Evolutionary conservation across 2,888 invertebrate genomes (phyloP).

Genomic region (Diarsia rubi): DNA sequence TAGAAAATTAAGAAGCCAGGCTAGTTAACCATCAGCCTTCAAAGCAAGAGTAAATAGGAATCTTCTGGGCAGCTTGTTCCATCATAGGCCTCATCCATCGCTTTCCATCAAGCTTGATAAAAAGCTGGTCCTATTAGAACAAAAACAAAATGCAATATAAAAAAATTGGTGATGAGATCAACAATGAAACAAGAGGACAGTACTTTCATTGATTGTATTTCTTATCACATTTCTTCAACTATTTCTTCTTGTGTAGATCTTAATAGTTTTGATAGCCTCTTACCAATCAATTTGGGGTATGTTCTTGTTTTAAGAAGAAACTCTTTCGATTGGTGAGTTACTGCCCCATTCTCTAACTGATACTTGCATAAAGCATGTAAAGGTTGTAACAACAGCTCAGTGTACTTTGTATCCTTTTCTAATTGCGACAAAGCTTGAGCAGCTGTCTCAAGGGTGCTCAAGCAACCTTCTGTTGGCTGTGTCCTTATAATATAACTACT

Average conservation of each 20-base stretch:
- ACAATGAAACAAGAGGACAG: not conserved
- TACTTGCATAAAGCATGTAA: constrained; percentile 96
- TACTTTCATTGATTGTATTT: constrained; percentile 23
- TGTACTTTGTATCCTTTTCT: constrained; percentile 93
- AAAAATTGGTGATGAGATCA: not conserved
- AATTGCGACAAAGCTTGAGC: constrained; percentile 94
- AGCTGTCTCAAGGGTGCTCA: constrained; percentile 97
- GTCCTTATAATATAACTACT: constrained; percentile 98
- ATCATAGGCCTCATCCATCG: too few species aligned
- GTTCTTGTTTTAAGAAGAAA: constrained; percentile 95
- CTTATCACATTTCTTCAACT: constrained; percentile 35
- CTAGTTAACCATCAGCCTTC: not conserved
- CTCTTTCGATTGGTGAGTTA: constrained; percentile 98
- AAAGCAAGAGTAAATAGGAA: too few species aligned
- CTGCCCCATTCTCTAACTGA: constrained; percentile 97
- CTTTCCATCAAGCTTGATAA: too few species aligned
- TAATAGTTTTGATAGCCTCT: constrained; percentile 91
- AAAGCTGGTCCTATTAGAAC: too few species aligned
- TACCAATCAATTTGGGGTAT: constrained; percentile 95
- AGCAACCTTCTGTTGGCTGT: constrained; percentile 97
- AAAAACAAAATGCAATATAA: not conserved
- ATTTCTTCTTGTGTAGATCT: constrained; percentile 79
- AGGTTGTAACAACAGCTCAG: constrained; percentile 93
- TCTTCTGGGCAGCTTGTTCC: too few species aligned
- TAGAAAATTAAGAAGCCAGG: not conserved